These are phyloP conservation scores for Heteromormyrus szaboi DNA, from an alignment of 2,797 vertebrate genomes.

Conservation along the genomic window DNA sequence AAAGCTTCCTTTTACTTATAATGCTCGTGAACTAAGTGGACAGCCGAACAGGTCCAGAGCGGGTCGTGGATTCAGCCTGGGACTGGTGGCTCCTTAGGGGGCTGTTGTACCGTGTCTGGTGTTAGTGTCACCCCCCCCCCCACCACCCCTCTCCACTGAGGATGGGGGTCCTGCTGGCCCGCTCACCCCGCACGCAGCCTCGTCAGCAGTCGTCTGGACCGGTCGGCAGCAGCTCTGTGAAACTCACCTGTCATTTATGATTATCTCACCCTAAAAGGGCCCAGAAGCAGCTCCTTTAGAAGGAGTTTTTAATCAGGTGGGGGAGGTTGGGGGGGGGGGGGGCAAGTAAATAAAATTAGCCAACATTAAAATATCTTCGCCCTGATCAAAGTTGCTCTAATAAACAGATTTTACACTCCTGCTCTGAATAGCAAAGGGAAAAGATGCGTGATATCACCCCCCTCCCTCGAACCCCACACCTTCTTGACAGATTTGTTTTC, in stretches of 20 bases:
- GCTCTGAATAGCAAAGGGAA: conserved; percentile 55
- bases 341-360: conserved; percentile 74
- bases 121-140: not conserved
- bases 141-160: not conserved
- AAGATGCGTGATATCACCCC: not conserved
- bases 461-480: not conserved
- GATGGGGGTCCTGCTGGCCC: conserved; percentile 15
- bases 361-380: conserved; percentile 69
- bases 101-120: not conserved
- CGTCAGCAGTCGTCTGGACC: conserved; percentile 50
- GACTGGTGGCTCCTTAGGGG: not conserved
- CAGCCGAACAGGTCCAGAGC: not conserved
- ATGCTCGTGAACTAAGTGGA: not conserved
- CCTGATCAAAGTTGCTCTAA: conserved; percentile 71
- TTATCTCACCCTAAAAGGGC: conserved; percentile 51
- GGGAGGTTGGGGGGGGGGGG: conserved; percentile 48
- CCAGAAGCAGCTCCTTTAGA: conserved; percentile 41
- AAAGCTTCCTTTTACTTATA: not conserved
- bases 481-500: not conserved
- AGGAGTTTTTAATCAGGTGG: conserved; percentile 62
- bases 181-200: conserved; percentile 38
- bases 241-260: conserved; percentile 59
- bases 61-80: not conserved
- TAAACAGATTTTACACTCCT: conserved; percentile 68
- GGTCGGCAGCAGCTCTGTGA: conserved; percentile 43